Evolutionary conservation across 2,797 vertebrate genomes (phyloP).

Genomic region (Petrocephalus sullivani): DNA sequence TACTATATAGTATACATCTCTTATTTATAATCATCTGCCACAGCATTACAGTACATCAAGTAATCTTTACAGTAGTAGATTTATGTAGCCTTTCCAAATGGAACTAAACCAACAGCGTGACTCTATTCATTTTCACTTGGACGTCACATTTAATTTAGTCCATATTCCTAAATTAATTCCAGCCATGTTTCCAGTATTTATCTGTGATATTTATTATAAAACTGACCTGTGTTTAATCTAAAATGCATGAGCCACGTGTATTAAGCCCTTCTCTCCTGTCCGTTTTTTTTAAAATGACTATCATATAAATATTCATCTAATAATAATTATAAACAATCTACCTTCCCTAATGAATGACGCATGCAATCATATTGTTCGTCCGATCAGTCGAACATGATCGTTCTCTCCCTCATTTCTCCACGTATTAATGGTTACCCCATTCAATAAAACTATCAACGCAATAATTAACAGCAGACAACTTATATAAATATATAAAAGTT

Average conservation of each 20-base stretch:
- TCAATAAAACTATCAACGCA: not conserved
- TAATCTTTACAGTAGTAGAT: not conserved
- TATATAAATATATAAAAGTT: not conserved
- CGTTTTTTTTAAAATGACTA: slow-evolving; percentile 34
- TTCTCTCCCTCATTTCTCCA: not conserved
- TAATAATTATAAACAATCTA: not conserved
- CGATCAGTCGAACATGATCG: not conserved
- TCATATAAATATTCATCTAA: slow-evolving; percentile 21
- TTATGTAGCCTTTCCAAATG: not conserved
- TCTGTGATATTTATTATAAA: slow-evolving; percentile 20
- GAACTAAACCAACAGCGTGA: not conserved
- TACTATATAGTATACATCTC: not conserved
- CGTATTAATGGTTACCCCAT: not conserved
- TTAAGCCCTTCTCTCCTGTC: slow-evolving; percentile 3
- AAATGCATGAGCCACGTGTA: not conserved
- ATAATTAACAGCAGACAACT: not conserved
- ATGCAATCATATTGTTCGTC: not conserved
- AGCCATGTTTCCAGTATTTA: not conserved
- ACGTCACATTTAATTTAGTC: not conserved
- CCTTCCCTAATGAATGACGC: not conserved
- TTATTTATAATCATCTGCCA: not conserved
- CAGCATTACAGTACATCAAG: not conserved
- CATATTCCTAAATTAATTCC: not conserved
- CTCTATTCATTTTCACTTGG: not conserved
- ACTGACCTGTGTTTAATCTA: slow-evolving; percentile 1